These are phyloP conservation scores for Kryptopterus vitreolus DNA, from an alignment of 2,797 vertebrate species.

Conservation along the genomic window DNA sequence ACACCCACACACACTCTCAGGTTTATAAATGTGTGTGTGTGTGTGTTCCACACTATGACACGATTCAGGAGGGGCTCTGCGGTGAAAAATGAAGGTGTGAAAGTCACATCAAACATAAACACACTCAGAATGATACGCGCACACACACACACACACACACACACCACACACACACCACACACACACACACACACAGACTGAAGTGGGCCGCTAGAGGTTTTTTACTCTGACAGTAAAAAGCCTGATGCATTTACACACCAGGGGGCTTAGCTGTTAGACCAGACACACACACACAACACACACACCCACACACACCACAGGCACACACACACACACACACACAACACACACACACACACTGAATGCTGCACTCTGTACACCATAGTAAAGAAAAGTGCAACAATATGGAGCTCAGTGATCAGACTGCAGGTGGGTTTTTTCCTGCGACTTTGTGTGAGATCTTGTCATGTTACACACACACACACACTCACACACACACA, in stretches of 20 bases:
- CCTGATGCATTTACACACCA: constrained; percentile 25
- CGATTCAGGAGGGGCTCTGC: constrained; percentile 16
- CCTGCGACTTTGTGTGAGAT: too few species aligned
- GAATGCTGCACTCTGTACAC: too few species aligned
- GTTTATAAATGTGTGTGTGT: neutral
- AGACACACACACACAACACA: neutral
- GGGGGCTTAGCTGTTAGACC: constrained; percentile 18
- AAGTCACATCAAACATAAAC: constrained; percentile 20
- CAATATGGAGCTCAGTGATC: constrained; percentile 1
- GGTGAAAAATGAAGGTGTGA: constrained; percentile 19
- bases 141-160: neutral
- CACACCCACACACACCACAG: neutral
- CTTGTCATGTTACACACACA: too few species aligned
- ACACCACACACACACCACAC: too few species aligned
- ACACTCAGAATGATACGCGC: neutral
- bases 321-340: too few species aligned
- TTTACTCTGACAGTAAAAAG: constrained; percentile 15
- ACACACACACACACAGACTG: too few species aligned
- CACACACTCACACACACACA: neutral
- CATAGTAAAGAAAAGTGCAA: neutral
- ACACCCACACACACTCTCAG: neutral
- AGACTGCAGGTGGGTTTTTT: too few species aligned
- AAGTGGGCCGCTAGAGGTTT: neutral
- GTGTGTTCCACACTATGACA: constrained; percentile 3
- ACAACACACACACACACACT: neutral